Percentiles rank a stretch among this genome's conserved stretches.
phyloP scores from a whole-genome alignment of 2,113 vertebrate species.

The Butorides virescens region DNA sequence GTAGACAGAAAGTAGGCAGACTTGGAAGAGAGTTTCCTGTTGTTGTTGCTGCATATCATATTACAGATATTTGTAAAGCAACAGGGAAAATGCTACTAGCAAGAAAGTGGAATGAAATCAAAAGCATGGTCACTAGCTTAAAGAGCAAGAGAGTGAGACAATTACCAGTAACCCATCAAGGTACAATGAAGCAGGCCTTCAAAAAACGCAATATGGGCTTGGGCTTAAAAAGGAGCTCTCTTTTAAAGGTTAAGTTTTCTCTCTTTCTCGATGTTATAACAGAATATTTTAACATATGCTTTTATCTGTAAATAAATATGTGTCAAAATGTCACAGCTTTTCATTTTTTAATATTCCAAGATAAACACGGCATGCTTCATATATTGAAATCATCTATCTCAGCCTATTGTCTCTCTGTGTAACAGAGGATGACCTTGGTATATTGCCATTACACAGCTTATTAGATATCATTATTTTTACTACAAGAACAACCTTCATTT shows the following conservation, averaged over 20 bases:
- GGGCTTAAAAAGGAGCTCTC: neutral
- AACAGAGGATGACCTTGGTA: neutral
- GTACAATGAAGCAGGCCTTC: neutral
- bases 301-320: neutral
- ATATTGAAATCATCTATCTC: neutral
- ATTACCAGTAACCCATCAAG: neutral
- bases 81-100: neutral
- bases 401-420: neutral
- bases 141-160: neutral
- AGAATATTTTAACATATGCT: neutral
- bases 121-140: neutral
- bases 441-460: neutral
- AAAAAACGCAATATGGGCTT: rapidly evolving
- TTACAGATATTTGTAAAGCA: neutral
- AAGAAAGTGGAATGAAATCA: neutral
- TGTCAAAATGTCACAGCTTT: neutral
- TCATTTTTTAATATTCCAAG: neutral
- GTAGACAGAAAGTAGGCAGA: neutral
- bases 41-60: neutral
- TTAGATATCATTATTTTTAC: neutral
- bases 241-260: neutral
- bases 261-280: neutral
- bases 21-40: neutral
- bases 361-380: neutral
- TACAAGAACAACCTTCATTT: neutral